Conservation (phyloP, 2,113 vertebrate species). For the Mesocricetus auratus region DNA sequence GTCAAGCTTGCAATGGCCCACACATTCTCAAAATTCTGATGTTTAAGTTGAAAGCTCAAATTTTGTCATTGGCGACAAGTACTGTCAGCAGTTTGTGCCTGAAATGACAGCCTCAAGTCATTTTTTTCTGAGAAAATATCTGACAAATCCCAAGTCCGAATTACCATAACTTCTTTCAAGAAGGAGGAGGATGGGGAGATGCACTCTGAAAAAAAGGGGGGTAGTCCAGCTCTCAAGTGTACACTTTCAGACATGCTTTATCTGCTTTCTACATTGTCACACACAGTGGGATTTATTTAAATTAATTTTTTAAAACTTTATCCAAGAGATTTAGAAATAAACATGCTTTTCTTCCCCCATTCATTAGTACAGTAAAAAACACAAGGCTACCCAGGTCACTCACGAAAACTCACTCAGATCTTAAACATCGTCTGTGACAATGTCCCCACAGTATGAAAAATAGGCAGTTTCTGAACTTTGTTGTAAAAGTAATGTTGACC, state of each 20-base stretch:
- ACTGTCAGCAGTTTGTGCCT: constrained; percentile 52
- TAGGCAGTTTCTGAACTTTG: not conserved
- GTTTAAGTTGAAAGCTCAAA: constrained; percentile 65
- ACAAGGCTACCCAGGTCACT: not conserved
- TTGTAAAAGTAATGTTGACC: constrained; percentile 19
- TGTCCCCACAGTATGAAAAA: not conserved
- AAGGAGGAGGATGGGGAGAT: not conserved
- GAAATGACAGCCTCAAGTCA: constrained; percentile 48
- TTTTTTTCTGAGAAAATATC: constrained; percentile 43
- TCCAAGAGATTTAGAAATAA: not conserved
- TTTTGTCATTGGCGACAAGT: constrained; percentile 62
- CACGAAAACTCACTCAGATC: not conserved
- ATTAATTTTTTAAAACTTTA: constrained; percentile 16
- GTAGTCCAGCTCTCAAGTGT: not conserved
- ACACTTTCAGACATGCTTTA: not conserved
- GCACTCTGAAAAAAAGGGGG: not conserved
- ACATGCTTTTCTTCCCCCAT: not conserved
- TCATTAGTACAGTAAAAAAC: not conserved
- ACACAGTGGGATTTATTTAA: not conserved
- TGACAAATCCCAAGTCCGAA: constrained; percentile 41
- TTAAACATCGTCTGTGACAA: not conserved
- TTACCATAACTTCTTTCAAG: constrained; percentile 36
- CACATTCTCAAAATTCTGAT: constrained; percentile 55
- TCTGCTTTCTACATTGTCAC: not conserved
- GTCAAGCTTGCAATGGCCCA: constrained; percentile 19